Evolutionary conservation across 2,113 vertebrate species (phyloP).

Genomic region (Gymnorhina tibicen): DNA sequence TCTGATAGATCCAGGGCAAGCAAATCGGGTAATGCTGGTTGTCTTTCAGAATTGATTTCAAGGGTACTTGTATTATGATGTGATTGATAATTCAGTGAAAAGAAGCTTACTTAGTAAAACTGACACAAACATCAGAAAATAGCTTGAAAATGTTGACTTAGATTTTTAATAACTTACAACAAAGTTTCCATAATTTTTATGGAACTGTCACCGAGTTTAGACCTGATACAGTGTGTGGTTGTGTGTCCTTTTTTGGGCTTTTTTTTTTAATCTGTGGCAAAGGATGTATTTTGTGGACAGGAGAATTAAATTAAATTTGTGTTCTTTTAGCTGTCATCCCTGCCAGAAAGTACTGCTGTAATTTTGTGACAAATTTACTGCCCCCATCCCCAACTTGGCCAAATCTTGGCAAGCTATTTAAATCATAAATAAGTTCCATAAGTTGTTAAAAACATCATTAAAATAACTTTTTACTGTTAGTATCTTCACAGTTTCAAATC

Average conservation of each 20-base stretch:
- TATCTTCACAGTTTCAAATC: background rate
- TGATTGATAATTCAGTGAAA: background rate
- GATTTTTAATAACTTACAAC: background rate
- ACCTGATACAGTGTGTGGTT: background rate
- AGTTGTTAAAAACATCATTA: background rate
- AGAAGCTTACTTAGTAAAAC: background rate
- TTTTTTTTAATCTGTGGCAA: background rate
- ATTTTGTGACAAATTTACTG: background rate
- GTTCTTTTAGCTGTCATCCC: background rate
- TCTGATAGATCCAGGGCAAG: slow-evolving; percentile 63
- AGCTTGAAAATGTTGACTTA: background rate
- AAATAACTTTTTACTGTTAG: background rate
- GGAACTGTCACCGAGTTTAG: background rate
- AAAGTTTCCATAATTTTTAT: background rate
- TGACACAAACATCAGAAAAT: background rate
- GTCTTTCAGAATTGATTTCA: background rate
- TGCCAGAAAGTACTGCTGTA: background rate
- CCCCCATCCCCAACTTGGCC: background rate
- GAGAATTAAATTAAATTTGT: background rate
- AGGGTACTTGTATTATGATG: background rate
- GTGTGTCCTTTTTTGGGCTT: background rate
- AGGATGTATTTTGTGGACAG: background rate
- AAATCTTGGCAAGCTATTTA: background rate
- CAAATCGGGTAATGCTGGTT: slow-evolving; percentile 70
- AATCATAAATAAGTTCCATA: background rate